phyloP scores from a whole-genome alignment of 2,113 vertebrate species.

The Tapirus terrestris region DNA sequence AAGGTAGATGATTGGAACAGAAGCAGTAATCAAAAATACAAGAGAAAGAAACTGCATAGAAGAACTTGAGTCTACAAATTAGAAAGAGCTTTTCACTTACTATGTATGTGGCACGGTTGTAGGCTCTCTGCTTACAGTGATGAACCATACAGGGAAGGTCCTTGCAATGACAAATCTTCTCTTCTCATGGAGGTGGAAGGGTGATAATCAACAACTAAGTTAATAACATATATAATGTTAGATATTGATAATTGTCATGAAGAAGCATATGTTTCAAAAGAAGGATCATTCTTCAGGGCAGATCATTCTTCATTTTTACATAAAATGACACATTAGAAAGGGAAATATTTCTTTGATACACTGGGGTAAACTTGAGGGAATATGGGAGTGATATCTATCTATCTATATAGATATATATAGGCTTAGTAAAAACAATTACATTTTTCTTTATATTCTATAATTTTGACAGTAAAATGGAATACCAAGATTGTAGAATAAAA shows the following conservation, averaged over 20 bases:
- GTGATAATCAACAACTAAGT: not conserved
- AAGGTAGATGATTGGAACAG: not conserved
- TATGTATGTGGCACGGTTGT: no score
- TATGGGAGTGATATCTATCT: not conserved
- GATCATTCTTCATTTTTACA: no score
- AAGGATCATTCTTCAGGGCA: not conserved
- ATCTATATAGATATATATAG: not conserved
- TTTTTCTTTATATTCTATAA: not conserved
- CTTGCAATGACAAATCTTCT: not conserved
- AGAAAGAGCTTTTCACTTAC: not conserved
- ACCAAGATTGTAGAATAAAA: not conserved
- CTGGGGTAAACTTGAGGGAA: not conserved
- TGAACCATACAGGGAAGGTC: not conserved
- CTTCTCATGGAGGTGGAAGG: not conserved
- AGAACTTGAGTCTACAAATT: not conserved
- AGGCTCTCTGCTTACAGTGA: not conserved
- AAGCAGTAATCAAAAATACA: not conserved
- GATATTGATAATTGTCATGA: not conserved
- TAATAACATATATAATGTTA: not conserved
- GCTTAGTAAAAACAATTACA: not conserved
- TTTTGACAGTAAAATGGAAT: not conserved
- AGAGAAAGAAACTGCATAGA: not conserved
- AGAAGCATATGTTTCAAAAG: not conserved
- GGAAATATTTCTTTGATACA: not conserved
- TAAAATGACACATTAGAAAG: not conserved